Base-by-base conservation (phyloP, 2,888 invertebrate genomes). In the Actias luna region DNA sequence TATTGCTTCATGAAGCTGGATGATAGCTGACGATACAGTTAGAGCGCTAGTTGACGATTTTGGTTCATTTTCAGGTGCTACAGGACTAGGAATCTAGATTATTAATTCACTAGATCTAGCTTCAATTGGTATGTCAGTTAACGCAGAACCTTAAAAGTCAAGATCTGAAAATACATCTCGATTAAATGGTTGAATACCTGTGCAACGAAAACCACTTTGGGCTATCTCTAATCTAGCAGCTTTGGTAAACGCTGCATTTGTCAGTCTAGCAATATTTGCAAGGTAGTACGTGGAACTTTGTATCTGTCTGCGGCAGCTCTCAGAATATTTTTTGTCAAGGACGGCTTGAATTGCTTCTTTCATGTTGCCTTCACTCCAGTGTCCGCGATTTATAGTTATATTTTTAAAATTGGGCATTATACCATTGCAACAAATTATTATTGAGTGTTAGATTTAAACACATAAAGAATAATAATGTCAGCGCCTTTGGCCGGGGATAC, bases 181-280 rank as follows among this genome's bases (percentile, higher is more conserved):
- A 65, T 67, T 62, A 58, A 69, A 80, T 65, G 75, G 80, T 79
- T 64, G 74, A 70, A 72, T 80, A 76, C 72, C 79, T 72, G 76
- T 81, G n/a, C n/a, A n/a, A n/a, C n/a, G n/a, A n/a, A n/a, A n/a
- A n/a, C n/a, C n/a, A 77, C 79, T 80, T 60, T 69, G 64, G 62
- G 63, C 63, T 57, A 62, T 65, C 58, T 58, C 58, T 58, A 33
- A 58, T 58, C 35, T 58, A 58, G 58, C 58, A 58, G 58, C 58
- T 66, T 55, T 64, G 33, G 67, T 65, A 59, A 69, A 67, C 33
- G 68, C 65, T 59, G 25, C 58, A 62, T 63, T 67, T 50, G 50
- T 50, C 50, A 50, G 50, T 50, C 50, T 1, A 50, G 10, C 10
- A 25, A 50, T 16, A 5, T 50, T n/a, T n/a, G n/a, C n/a, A n/a